These are phyloP conservation scores for Neoscelio sp. DNA, from an alignment of 2,888 invertebrate species.

Conservation along the genomic window DNA sequence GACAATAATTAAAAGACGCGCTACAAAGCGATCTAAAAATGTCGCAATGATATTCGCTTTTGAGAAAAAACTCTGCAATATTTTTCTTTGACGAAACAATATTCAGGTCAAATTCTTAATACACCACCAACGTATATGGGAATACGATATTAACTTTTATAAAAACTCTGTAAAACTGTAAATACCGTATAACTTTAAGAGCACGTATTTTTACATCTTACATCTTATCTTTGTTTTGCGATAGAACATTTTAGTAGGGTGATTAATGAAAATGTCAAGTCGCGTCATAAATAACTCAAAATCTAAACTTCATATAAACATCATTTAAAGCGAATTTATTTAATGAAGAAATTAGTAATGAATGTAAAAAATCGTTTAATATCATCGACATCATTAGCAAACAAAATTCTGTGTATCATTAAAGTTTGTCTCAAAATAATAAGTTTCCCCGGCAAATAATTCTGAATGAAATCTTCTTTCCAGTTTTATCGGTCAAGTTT, in stretches of 20 bases:
- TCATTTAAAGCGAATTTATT: too few relatives aligned
- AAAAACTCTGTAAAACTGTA: conserved; percentile 14
- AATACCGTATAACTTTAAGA: conserved; percentile 12
- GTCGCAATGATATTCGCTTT: not conserved
- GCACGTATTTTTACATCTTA: not conserved
- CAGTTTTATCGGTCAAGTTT: not conserved
- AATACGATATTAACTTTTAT: conserved; percentile 33
- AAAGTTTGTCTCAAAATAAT: too few relatives aligned
- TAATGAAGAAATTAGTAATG: too few relatives aligned
- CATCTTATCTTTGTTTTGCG: too few relatives aligned
- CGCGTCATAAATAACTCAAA: too few relatives aligned
- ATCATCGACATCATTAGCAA: too few relatives aligned
- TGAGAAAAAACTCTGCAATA: not conserved
- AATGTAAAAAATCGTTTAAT: too few relatives aligned
- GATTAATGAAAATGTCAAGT: too few relatives aligned
- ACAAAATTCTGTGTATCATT: too few relatives aligned
- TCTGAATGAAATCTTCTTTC: not conserved
- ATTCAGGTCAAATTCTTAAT: conserved; percentile 15
- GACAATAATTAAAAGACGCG: conserved; percentile 15
- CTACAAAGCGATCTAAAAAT: too few relatives aligned
- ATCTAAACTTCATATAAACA: too few relatives aligned
- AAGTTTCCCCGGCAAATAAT: conserved; percentile 25
- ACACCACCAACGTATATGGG: conserved; percentile 5
- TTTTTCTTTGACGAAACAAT: not conserved
- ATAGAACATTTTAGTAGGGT: too few relatives aligned